Base-by-base conservation (phyloP, 2,888 invertebrate species). In the Anthoptus insignis region DNA sequence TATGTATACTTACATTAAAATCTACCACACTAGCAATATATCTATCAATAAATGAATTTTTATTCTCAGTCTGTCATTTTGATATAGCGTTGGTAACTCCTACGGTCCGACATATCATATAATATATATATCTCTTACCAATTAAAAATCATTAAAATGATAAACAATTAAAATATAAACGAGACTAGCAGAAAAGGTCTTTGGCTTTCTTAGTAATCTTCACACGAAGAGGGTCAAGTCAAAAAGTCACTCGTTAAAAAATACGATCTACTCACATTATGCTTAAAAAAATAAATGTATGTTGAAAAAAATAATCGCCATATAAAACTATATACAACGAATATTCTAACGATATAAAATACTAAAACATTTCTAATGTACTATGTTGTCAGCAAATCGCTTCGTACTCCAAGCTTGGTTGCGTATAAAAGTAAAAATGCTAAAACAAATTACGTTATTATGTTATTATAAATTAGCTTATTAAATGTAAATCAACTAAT, bases 121-220 rank as follows among this genome's bases (percentile, higher is more conserved):
- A 9, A 32, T 9, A 49, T 64, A 42, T 61, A 37, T 21, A 63
- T 64, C 54, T 67, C 72, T 72, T 75, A 76, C 70, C 72, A 73
- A 75, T 72, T 70, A 70, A n/a, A 45, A 73, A 70, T 73, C 79
- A 77, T 76, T 76, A 84, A 86, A 86, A 89, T 86, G 88, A 76
- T 78, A 80, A 81, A 81, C 76, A 79, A 86, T 84, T 85, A 84
- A 87, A 84, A 86, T 77, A 75, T 75, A 68, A 82, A 78, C 78
- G 76, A 88, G 91, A 92, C 91, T 92, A 92, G 91, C 80, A 75
- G 80, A 81, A 78, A 77, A 84, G 76, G 82, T 91, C 92, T 92
- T 92, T 92, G 91, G 92, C 85, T 86, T 87, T 80, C 85, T 82
- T 88, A 73, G 65, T 49, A 57, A 56, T 37, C 16, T 34, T 34